phyloP scores from a whole-genome alignment of 2,113 vertebrate genomes.

The Leucopsar rothschildi region DNA sequence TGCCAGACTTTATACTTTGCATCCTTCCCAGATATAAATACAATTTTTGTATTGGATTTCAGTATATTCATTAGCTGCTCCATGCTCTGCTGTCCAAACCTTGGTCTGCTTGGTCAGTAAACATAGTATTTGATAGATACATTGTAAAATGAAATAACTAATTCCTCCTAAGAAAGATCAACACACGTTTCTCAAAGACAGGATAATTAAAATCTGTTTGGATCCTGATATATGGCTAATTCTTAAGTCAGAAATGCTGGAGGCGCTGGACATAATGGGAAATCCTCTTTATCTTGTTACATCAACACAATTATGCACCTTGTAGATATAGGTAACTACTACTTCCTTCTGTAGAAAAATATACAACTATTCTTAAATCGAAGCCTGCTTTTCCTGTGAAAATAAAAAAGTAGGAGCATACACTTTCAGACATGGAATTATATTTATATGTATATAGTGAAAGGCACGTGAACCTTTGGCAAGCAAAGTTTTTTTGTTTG shows the following conservation, averaged over 20 bases:
- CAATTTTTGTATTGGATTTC: neutral
- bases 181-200: neutral
- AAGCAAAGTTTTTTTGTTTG: neutral
- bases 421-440: neutral
- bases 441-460: neutral
- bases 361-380: neutral
- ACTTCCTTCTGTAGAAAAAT: neutral
- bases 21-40: neutral
- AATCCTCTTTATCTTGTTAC: neutral
- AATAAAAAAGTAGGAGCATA: neutral
- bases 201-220: neutral
- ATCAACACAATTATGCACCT: neutral
- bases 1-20: fast-evolving
- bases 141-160: neutral
- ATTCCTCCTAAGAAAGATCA: neutral
- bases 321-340: neutral
- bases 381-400: neutral
- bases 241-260: neutral
- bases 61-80: neutral
- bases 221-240: neutral
- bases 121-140: neutral
- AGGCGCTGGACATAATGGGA: neutral
- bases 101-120: neutral
- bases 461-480: neutral
- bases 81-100: neutral